Evolutionary conservation across 2,113 vertebrate genomes (phyloP), one percentile per base, ranked within the genome.

Genomic region (Philantomba maxwellii): DNA sequence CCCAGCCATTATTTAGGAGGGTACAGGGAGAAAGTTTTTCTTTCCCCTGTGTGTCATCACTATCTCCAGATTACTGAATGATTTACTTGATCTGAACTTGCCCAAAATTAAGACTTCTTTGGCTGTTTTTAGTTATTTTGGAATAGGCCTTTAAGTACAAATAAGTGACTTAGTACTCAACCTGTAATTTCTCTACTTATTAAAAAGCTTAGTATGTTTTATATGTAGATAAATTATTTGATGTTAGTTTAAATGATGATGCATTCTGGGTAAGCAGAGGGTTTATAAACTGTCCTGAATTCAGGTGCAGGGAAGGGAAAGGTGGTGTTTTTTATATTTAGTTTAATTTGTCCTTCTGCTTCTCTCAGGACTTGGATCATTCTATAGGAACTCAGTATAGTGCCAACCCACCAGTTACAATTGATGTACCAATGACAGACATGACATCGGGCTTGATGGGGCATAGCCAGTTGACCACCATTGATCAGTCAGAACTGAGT

Each of bases 401-500:
- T 86, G 99, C 99, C 98, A 99, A 99, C 7, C 99, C 99, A 21
- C 99, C 99, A 1, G 99, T 99, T 96, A 99, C 99, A 97, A 99
- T 99, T 49, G 99, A 99, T 2, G 99, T 99, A 85, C 99, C 99
- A 1, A 98, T 99, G 97, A 98, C 98, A 2, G 99, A 99, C 97
- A 99, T 99, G 98, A 98, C 98, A 97, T 97, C 99, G 57, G 96
- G 98, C 81, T 97, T 99, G 53, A 98, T 99, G 97, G 99, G 99
- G 17, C 99, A 99, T 93, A 99, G 98, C 98, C 99, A 99, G 97
- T 98, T 99, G 93, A 99, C 99, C 95, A 99, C 99, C 60, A 99
- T 99, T 47, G 99, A 99, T 98, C 99, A 99, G 53, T 99, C 99
- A 0, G 99, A 99, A 98, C 99, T 99, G 95, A 99, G 99, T 60